phyloP scores from a whole-genome alignment of 2,113 vertebrate species.

The Martes martes region DNA sequence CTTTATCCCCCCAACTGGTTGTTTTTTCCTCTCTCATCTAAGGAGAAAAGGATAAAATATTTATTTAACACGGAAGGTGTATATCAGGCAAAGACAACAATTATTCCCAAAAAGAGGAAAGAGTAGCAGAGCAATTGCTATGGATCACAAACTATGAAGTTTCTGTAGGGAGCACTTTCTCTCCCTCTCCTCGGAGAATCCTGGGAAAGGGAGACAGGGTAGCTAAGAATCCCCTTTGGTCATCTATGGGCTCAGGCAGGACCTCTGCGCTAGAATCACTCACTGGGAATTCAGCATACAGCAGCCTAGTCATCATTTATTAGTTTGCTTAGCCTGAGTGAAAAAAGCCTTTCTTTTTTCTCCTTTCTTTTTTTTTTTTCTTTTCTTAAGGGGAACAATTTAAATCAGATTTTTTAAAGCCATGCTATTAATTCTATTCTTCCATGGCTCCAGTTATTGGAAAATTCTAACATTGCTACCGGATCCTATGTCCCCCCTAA shows the following conservation, averaged over 20 bases:
- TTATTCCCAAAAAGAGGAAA: not conserved
- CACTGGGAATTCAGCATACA: not conserved
- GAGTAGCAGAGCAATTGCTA: not conserved
- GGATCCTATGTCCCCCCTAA: not conserved
- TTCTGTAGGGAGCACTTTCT: not conserved
- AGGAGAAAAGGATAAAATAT: not conserved
- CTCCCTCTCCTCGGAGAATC: not conserved
- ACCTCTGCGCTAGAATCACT: not conserved
- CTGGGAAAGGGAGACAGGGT: not conserved
- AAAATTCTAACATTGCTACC: not conserved
- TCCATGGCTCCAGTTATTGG: not conserved
- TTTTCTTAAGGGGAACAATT: slow-evolving; percentile 6
- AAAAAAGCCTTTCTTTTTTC: not conserved
- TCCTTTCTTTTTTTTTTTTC: not conserved
- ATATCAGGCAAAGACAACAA: not conserved
- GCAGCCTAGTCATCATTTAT: not conserved
- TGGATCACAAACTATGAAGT: not conserved
- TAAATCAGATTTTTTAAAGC: slow-evolving; percentile 15
- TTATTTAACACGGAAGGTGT: not conserved
- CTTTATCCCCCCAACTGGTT: not conserved
- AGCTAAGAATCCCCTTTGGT: not conserved
- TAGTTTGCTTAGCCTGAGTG: not conserved
- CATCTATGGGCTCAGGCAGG: not conserved
- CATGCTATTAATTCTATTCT: slow-evolving; percentile 13
- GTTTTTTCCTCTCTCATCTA: not conserved